Conservation (phyloP, 2,888 invertebrate genomes). For the Vannuccia rotundouncinata region DNA sequence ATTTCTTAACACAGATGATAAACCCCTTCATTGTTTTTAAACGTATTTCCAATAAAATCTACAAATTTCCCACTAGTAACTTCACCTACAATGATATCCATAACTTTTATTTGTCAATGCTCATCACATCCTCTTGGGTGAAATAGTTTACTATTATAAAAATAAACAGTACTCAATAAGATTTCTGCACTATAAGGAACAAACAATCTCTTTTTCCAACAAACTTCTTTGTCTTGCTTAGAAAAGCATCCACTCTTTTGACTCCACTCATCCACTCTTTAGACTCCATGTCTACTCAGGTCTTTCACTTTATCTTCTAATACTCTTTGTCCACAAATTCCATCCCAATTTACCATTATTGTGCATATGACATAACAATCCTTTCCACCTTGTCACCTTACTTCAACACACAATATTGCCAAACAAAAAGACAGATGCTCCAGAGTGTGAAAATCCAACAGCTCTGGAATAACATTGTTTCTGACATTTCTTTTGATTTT, state of each 20-base stretch:
- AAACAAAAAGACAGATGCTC: slow-evolving; percentile 17
- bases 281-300: background rate
- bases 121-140: slow-evolving; percentile 13
- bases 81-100: slow-evolving; percentile 8
- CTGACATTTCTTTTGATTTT: background rate
- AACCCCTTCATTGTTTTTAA: slow-evolving; percentile 18
- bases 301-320: slow-evolving; percentile 18
- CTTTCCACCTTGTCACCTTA: background rate
- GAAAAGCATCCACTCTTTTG: slow-evolving; percentile 18
- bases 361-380: slow-evolving; percentile 8
- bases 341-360: slow-evolving; percentile 25
- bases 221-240: slow-evolving; percentile 1
- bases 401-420: background rate
- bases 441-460: background rate
- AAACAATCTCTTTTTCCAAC: slow-evolving; percentile 2
- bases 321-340: background rate
- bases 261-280: too few species aligned
- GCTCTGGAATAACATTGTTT: background rate
- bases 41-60: slow-evolving; percentile 14
- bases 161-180: slow-evolving; percentile 1
- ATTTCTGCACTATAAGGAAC: background rate
- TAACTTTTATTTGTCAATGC: background rate
- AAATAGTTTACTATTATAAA: slow-evolving; percentile 4
- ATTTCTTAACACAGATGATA: background rate
- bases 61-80: background rate